These are phyloP conservation scores for Microplitis demolitor DNA, from an alignment of 1,140 invertebrate genomes.

Conservation along the genomic window DNA sequence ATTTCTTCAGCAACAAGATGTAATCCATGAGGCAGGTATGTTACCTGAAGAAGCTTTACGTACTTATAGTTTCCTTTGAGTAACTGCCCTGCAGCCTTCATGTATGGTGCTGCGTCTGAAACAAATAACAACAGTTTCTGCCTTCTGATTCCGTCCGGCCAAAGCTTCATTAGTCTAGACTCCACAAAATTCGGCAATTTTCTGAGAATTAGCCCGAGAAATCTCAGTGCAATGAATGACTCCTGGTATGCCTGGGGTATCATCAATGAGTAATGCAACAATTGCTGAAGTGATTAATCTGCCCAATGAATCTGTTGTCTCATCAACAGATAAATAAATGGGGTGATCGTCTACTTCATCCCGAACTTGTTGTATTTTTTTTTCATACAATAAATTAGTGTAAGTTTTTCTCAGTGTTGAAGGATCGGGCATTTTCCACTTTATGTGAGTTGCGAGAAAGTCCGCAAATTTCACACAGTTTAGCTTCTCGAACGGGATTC, in stretches of 20 bases:
- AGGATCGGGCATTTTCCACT: neutral
- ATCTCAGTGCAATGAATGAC: neutral
- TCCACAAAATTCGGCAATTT: slow-evolving; percentile 2
- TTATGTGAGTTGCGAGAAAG: neutral
- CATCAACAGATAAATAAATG: slow-evolving; percentile 26
- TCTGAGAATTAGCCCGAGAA: neutral
- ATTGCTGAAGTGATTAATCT: slow-evolving; percentile 22
- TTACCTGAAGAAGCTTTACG: slow-evolving; percentile 39
- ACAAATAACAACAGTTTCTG: slow-evolving; percentile 32
- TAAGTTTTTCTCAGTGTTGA: neutral
- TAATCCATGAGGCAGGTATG: slow-evolving; percentile 49
- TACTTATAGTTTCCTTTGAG: slow-evolving; percentile 35
- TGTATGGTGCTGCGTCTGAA: slow-evolving; percentile 40
- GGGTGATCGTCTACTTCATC: neutral
- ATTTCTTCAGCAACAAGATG: slow-evolving; percentile 49
- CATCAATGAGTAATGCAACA: neutral
- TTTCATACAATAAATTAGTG: neutral
- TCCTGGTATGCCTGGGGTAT: neutral
- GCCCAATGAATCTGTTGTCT: slow-evolving; percentile 24
- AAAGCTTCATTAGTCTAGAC: neutral
- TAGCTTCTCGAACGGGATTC: neutral
- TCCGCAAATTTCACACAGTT: neutral
- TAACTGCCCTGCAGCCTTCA: slow-evolving; percentile 39
- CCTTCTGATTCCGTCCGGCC: slow-evolving; percentile 8
- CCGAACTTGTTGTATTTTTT: neutral